Percentiles rank a stretch among this genome's conserved stretches.
phyloP scores from a whole-genome alignment of 2,797 vertebrate genomes.

The Distichodus sexfasciatus region DNA sequence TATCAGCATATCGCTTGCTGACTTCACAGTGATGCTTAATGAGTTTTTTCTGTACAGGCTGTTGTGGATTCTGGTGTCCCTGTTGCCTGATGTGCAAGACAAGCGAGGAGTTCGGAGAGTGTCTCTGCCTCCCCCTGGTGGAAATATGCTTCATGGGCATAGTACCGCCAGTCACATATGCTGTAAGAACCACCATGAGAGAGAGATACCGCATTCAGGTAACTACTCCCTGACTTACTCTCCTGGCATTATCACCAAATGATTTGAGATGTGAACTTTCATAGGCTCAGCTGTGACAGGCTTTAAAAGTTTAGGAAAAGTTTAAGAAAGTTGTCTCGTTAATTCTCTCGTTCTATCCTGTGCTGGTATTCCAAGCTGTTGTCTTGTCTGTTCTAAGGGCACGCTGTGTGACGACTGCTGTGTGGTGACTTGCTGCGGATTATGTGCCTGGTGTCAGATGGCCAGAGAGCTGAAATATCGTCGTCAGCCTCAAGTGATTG shows the following conservation, averaged over 20 bases:
- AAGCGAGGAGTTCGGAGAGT: constrained; percentile 57
- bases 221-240: not conserved
- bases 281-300: no score
- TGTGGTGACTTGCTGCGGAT: constrained; percentile 29
- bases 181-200: constrained; percentile 55
- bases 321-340: not conserved
- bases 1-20: not conserved
- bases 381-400: constrained; percentile 40
- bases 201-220: constrained; percentile 60
- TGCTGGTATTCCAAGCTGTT: no score
- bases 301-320: no score
- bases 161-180: constrained; percentile 35
- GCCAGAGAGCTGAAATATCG: constrained; percentile 52
- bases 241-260: not conserved
- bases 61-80: constrained; percentile 59
- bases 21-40: not conserved
- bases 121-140: constrained; percentile 62
- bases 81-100: constrained; percentile 57
- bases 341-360: no score
- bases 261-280: no score
- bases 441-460: constrained; percentile 58
- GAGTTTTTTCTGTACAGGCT: constrained; percentile 49
- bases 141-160: constrained; percentile 19
- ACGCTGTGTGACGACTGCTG: constrained; percentile 54
- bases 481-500: constrained; percentile 12